Base-by-base conservation (phyloP, 2,797 vertebrate species). In the Naso thynnoides region DNA sequence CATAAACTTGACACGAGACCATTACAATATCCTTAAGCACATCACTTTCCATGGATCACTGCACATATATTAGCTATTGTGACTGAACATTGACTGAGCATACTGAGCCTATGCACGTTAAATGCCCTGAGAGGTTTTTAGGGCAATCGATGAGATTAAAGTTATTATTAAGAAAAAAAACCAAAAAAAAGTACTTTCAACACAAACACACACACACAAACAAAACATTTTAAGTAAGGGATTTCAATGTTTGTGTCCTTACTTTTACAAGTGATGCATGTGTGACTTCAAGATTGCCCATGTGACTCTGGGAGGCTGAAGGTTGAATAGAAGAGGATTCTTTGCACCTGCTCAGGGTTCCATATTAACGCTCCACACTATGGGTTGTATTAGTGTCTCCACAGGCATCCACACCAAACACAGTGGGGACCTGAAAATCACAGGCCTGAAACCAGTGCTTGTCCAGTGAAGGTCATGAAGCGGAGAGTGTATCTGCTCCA, bases 361-460 rank as follows among this genome's bases (percentile, higher is more conserved):
- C 62, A 36, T 79, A 84, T 88, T 81, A 89, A 81, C 86, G 73
- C 73, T 18, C 39, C 18, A 52, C 70, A 60, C 83, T 69, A 58
- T 16, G 66, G 75, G 61, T 77, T 69, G 89, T 69, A 85, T 84
- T 86, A 79, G 83, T 70, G 81, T 84, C 90, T 91, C 88, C 74
- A 82, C 89, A 81, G 91, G 88, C 75, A 65, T 80, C 85, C 65
- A 69, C 72, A 78, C 21, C 66, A 45, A 85, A 56, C 84, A 76
- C 87, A 83, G 90, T 73, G 53, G 89, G 87, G 78, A 82, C 83
- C 83, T 78, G 66, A 69, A 89, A 89, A 92, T 86, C 84, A 86
- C 88, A 86, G 83, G 48, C 79, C 85, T 80, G 79, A 81, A 86
- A 85, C 81, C 76, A 79, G 70, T 41, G 72, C 77, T 82, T 91